Base-by-base conservation (phyloP, 2,888 invertebrate genomes). In the Drosophila incognita region DNA sequence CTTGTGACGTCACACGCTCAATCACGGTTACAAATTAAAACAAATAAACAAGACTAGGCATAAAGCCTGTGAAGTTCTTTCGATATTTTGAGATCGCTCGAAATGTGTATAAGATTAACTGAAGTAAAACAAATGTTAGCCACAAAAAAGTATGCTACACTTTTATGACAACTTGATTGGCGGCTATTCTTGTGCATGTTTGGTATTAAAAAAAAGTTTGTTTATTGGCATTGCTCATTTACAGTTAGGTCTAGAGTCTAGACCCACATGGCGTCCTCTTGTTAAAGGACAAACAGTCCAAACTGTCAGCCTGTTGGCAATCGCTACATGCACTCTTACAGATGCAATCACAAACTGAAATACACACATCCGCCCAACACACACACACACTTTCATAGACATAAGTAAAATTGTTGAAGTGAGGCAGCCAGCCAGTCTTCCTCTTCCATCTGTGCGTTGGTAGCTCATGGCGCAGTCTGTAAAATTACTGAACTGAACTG, bases 401-500 rank as follows among this genome's bases (percentile, higher is more conserved):
- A 49, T 27, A 40, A n/a, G 35, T 21, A 35, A 31, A 46, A 24
- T 18, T 48, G 18, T 48, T 42, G 66, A 54, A 49, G 64, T 31
- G 48, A 73, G 58, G 21, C 60, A 64, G 53, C 40, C 40, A 69
- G 58, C 61, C 71, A 42, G 49, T 63, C 67, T 59, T 60, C 61
- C 74, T 46, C 67, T 68, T 75, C 61, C 76, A 67, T 76, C 61
- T 76, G 79, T 79, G 79, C 83, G 77, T 81, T 83, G 83, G 76
- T 79, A 89, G 83, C 86, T 83, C 82, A 82, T 88, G 86, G 66
- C 73, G 81, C 80, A 82, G 83, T 78, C 89, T 89, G 87, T 86
- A 82, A 90, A 90, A 90, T 90, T 90, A 87, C 90, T 88, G 90
- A 89, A 84, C 83, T 76, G 79, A 79, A 84, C 87, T 90, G 89